Percentiles rank a stretch among this genome's conserved stretches.
Conservation (phyloP, 35 echinoderm and acorn worm species). For the Anneissia japonica region DNA sequence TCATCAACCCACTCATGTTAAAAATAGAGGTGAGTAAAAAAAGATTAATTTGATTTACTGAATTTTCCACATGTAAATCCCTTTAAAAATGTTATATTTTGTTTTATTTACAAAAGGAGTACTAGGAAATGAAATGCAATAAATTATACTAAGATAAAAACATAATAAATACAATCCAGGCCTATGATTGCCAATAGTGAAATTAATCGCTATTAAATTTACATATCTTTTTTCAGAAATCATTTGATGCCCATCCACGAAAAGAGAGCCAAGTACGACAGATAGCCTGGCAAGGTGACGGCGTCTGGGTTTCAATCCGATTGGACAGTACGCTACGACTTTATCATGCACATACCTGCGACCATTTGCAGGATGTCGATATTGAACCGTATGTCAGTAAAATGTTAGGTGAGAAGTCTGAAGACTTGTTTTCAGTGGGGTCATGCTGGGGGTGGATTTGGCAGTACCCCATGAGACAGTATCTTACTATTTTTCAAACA, state of each 20-base stretch:
- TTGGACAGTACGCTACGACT: constrained; percentile 89
- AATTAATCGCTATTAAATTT: neutral
- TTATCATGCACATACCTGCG: constrained; percentile 86
- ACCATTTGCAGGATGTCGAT: constrained; percentile 94
- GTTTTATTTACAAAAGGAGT: neutral
- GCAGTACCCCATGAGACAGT: no score
- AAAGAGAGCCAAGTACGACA: constrained; percentile 92
- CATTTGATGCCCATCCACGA: constrained; percentile 93
- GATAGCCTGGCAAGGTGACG: constrained; percentile 91
- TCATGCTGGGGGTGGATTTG: no score
- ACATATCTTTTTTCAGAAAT: constrained; percentile 62
- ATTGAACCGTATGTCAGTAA: constrained; percentile 98
- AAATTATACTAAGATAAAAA: no score
- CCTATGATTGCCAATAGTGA: no score
- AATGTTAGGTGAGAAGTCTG: constrained; percentile 96
- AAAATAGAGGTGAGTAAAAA: constrained; percentile 80
- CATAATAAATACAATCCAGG: no score
- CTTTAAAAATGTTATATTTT: neutral
- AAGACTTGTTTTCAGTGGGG: no score
- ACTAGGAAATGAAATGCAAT: neutral
- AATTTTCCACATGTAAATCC: no score
- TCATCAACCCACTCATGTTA: constrained; percentile 86
- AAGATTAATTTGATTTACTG: no score
- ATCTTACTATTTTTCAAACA: no score
- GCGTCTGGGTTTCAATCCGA: constrained; percentile 92